Conservation (phyloP, 2,113 vertebrate species). For the Aramus guarauna region DNA sequence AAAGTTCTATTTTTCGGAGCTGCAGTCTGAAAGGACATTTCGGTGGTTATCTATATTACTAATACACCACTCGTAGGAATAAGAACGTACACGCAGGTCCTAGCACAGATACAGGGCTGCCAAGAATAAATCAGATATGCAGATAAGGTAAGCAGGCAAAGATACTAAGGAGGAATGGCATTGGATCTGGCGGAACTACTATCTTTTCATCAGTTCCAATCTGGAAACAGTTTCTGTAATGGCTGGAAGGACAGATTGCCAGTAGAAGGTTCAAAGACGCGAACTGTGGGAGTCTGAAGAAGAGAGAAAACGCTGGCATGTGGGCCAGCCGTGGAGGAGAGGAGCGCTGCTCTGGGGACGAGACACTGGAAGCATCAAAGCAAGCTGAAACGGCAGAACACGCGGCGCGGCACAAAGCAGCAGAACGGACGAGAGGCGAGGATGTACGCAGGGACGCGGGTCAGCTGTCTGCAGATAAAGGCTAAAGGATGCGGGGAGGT, state of each 20-base stretch:
- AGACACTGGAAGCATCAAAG: neutral
- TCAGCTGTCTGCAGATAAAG: neutral
- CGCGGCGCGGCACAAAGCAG: neutral
- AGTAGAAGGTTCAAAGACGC: constrained; percentile 2
- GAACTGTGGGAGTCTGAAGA: neutral
- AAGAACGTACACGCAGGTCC: neutral
- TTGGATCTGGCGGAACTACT: neutral
- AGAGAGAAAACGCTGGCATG: neutral
- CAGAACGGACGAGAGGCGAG: neutral
- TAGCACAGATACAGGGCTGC: neutral
- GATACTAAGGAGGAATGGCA: neutral
- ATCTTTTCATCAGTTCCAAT: neutral
- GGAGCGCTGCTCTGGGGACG: neutral
- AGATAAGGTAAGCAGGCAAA: constrained; percentile 31
- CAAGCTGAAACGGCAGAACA: neutral
- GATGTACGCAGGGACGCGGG: neutral
- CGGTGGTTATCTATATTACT: neutral
- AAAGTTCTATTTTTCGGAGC: neutral
- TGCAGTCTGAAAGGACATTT: neutral
- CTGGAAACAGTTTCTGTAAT: neutral
- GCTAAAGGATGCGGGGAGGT: neutral
- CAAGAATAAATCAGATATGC: constrained; percentile 42
- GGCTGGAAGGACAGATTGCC: constrained; percentile 15
- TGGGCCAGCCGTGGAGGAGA: neutral
- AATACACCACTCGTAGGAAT: neutral